Evolutionary conservation across 2,113 vertebrate species (phyloP).

Genomic region (Plecotus auritus): DNA sequence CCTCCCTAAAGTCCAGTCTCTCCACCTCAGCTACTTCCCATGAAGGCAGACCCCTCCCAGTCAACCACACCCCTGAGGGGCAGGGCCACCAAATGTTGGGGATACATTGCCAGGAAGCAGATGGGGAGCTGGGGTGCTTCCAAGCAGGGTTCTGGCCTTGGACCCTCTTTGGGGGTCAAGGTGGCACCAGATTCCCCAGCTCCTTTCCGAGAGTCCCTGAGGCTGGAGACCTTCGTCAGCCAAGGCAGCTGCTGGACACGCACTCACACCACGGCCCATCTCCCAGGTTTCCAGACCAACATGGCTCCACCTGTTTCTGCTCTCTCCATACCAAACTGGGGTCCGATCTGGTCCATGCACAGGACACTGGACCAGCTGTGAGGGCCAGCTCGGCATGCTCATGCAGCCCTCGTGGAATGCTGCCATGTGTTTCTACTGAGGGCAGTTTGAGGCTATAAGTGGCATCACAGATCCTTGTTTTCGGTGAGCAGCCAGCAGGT

Average conservation of each 20-base stretch:
- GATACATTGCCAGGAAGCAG: not conserved
- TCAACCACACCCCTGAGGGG: not conserved
- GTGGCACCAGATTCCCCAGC: not conserved
- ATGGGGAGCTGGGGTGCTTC: not conserved
- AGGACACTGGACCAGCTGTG: not conserved
- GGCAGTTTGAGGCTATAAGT: fast-evolving
- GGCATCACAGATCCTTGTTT: not conserved
- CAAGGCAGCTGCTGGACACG: not conserved
- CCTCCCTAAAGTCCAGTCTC: too few species aligned
- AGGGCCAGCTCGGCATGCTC: fast-evolving
- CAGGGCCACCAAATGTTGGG: not conserved
- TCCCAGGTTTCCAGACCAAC: not conserved
- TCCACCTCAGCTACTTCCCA: not conserved
- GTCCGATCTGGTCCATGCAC: not conserved
- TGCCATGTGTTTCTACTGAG: fast-evolving
- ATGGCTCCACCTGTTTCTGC: not conserved
- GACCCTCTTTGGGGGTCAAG: not conserved
- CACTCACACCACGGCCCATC: not conserved
- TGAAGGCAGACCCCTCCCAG: not conserved
- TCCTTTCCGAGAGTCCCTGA: not conserved
- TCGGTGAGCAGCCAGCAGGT: fast-evolving
- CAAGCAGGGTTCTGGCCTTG: not conserved
- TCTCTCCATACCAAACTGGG: not conserved
- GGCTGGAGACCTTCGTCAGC: not conserved
- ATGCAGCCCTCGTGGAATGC: fast-evolving